Base-by-base conservation (phyloP, 1,140 invertebrate species). In the Dufourea novaeangliae region DNA sequence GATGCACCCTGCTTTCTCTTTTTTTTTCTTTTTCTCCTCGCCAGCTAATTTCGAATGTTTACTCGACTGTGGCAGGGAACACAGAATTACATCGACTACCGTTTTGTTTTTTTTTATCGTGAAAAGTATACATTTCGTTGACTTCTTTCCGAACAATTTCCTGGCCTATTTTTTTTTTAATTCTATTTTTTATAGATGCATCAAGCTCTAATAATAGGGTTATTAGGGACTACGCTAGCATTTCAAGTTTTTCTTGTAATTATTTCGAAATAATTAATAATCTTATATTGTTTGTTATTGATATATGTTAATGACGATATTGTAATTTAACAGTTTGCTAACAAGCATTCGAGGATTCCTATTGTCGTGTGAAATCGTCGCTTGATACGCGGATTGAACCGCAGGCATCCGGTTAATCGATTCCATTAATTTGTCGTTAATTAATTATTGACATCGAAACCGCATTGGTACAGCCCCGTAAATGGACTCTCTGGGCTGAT, bases 381-480 rank as follows among this genome's bases (percentile, higher is more conserved):
- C 3, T 37, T 37, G 6, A 7, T 14, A 7, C 8, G 8, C 11
- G 17, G 44, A 57, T 57, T 12, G 27, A 17, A 11, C 10, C 11
- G 5, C 29, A 6, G 22, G 3, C 29, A n/a, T 8, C 32, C 32
- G 22, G 22, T 37, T 73, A 63, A 63, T 73, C 34, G 37, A 61
- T 62, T 63, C 59, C 44, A 52, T 73, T 73, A 73, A 73, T 63
- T 37, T 32, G 17, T 39, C 59, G 70, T 32, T 54, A 39, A 72
- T 72, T 50, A 72, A 73, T 73, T 73, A 73, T 46, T 37, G 52
- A 57, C 52, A 41, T 11, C 17, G 14, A 25, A 25, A 62, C 57
- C 29, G 20, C 22, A 17, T 46, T 27, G 50, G 52, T 56, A 29
- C 22, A 56, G 25, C 11, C 52, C 10, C 12, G 52, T 56, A 52